These are phyloP conservation scores for Gymnosoma rotundatum DNA, from an alignment of 2,888 invertebrate species.

Conservation along the genomic window DNA sequence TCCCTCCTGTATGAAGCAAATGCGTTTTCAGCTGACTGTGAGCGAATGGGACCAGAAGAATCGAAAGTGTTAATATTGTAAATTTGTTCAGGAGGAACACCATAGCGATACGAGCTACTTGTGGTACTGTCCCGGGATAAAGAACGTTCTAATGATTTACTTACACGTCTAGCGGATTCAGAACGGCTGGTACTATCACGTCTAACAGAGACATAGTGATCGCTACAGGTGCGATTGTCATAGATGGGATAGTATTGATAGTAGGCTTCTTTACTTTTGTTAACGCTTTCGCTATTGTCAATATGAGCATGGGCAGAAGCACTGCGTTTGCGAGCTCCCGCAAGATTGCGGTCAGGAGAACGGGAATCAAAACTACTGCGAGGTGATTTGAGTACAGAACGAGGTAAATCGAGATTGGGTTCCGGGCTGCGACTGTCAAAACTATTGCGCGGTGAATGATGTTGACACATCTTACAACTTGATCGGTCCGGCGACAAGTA, in stretches of 20 bases:
- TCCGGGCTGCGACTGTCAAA: conserved; percentile 81
- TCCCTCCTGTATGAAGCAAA: conserved; percentile 83
- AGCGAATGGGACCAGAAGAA: conserved; percentile 78
- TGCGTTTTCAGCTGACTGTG: conserved; percentile 82
- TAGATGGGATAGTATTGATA: conserved; percentile 82
- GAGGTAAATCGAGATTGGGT: conserved; percentile 78
- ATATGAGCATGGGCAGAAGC: conserved; percentile 82
- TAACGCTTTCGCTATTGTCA: conserved; percentile 74
- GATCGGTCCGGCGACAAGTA: conserved; percentile 81
- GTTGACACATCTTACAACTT: conserved; percentile 75
- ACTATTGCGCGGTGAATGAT: conserved; percentile 81
- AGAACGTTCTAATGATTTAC: conserved; percentile 82
- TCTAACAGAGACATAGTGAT: conserved; percentile 79
- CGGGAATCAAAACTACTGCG: conserved; percentile 78
- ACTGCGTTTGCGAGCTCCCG: conserved; percentile 78
- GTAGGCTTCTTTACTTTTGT: conserved; percentile 75
- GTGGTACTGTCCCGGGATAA: conserved; percentile 80
- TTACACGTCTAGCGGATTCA: conserved; percentile 74
- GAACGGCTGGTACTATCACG: conserved; percentile 71
- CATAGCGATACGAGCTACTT: conserved; percentile 77
- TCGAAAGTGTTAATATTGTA: conserved; percentile 77
- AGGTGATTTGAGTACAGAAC: conserved; percentile 76
- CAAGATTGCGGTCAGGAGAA: conserved; percentile 74
- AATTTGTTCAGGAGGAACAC: conserved; percentile 80
- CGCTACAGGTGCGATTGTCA: conserved; percentile 81